Evolutionary conservation across 2,797 vertebrate species (phyloP).

Genomic region (Enteromius viviparus): DNA sequence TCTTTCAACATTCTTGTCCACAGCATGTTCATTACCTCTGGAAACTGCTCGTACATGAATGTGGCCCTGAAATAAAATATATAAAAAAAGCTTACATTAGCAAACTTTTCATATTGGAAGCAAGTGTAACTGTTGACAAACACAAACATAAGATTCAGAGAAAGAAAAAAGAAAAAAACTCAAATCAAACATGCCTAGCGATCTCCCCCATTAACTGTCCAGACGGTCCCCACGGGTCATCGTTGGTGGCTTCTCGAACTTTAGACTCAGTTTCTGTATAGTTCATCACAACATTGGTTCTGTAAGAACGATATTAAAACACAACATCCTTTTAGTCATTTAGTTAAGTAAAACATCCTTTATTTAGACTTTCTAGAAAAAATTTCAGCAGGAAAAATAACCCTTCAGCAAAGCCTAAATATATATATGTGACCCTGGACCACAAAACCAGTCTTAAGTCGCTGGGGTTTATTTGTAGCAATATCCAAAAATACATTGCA

Average conservation of each 20-base stretch:
- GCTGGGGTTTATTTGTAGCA: too few species aligned
- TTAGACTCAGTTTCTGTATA: slow-evolving; percentile 98
- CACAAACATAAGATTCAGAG: not conserved
- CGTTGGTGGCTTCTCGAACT: slow-evolving; percentile 99
- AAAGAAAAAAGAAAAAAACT: not conserved
- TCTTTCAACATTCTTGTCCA: slow-evolving; percentile 91
- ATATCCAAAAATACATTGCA: too few species aligned
- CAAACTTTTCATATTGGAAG: not conserved
- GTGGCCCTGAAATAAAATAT: slow-evolving; percentile 74
- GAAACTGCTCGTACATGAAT: slow-evolving; percentile 92
- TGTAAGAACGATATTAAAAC: slow-evolving; percentile 67
- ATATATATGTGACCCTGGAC: not conserved
- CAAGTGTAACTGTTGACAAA: not conserved
- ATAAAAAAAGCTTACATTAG: not conserved
- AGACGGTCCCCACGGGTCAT: slow-evolving; percentile 98
- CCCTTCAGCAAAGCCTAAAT: not conserved
- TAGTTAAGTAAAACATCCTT: not conserved
- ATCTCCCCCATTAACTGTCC: slow-evolving; percentile 98
- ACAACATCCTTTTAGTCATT: not conserved
- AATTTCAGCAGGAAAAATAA: not conserved
- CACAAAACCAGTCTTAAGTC: too few species aligned
- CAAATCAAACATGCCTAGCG: slow-evolving; percentile 79
- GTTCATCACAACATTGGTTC: slow-evolving; percentile 99
- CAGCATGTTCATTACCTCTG: slow-evolving; percentile 92
- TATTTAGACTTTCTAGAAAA: not conserved